phyloP scores from a whole-genome alignment of 2,797 vertebrate genomes.

The Micrastur ruficollis region DNA sequence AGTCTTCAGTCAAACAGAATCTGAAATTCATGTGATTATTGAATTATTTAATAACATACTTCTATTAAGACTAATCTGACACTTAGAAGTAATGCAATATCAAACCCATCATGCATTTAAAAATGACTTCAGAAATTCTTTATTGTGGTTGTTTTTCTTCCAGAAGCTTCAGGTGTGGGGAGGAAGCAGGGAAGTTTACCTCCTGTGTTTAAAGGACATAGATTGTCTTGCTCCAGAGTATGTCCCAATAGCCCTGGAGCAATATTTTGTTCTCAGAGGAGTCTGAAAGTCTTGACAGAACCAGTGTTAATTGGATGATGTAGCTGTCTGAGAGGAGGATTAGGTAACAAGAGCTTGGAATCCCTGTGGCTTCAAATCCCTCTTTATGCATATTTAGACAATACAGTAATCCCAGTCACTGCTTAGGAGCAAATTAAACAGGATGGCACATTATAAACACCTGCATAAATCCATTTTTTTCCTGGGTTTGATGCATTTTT shows the following conservation, averaged over 20 bases:
- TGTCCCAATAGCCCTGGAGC: background rate
- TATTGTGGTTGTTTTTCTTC: background rate
- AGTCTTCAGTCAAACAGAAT: background rate
- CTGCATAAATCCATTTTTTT: background rate
- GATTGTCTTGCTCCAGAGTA: background rate
- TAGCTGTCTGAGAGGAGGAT: background rate
- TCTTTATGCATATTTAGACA: background rate
- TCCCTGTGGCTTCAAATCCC: background rate
- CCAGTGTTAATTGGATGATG: background rate
- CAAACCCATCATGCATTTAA: background rate
- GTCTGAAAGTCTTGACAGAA: background rate
- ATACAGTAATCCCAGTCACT: background rate
- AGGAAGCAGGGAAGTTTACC: background rate
- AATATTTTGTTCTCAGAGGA: background rate
- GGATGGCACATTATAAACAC: background rate
- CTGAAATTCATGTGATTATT: background rate
- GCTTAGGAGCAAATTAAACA: background rate
- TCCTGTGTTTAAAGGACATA: background rate
- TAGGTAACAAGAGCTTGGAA: slow-evolving; percentile 4
- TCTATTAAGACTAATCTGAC: background rate
- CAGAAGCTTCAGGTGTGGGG: background rate
- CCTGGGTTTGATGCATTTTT: background rate
- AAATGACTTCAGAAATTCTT: background rate
- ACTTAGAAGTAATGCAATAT: background rate
- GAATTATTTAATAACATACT: slow-evolving; percentile 22